Base-by-base conservation (phyloP, 2,888 invertebrate species). In the Galerucella nymphaeae region DNA sequence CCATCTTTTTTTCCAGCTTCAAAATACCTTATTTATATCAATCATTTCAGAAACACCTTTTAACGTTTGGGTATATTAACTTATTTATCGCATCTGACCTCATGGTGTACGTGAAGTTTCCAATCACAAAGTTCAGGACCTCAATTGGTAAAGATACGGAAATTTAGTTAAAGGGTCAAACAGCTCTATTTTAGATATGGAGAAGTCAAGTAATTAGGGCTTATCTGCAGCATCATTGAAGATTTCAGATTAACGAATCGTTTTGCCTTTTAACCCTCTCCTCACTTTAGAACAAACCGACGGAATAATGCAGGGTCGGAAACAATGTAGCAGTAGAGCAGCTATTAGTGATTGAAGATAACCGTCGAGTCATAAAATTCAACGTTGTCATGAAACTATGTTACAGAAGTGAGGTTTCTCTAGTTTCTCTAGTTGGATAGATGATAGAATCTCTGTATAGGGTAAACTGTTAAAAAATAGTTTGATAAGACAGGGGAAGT, bases 211-310 rank as follows among this genome's bases (percentile, higher is more conserved):
- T 69, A 69, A 69, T 69, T 62, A 69, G 62, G n/a, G 69, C 69
- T 69, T 69, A 69, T 69, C 69, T 62, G 30, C 55, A 68, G 30
- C 55, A 68, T 48, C 41, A 50, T 53, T 62, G 10, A 69, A 69
- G 53, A 69, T 69, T 69, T 20, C 14, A 69, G 69, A 69, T 69
- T 62, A 69, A 62, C 62, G 53, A 62, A 53, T 69, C 68, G 61
- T 68, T 53, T 50, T 68, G 68, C 61, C 62, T 41, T 48, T 68
- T 50, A 68, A 61, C 61, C 68, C 68, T 61, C 30, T 69, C 69
- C 62, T 62, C 69, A 69, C 55, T 59, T 38, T 9, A 53, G 53
- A 53, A 53, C 16, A 30, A 30, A 14, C 11, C 11, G 38, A 14
- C 14, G 30, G n/a, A 38, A 30, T 59, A 30, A 55, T n/a, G 14